Evolutionary conservation across 2,113 vertebrate species (phyloP).

Genomic region (Pheucticus melanocephalus): DNA sequence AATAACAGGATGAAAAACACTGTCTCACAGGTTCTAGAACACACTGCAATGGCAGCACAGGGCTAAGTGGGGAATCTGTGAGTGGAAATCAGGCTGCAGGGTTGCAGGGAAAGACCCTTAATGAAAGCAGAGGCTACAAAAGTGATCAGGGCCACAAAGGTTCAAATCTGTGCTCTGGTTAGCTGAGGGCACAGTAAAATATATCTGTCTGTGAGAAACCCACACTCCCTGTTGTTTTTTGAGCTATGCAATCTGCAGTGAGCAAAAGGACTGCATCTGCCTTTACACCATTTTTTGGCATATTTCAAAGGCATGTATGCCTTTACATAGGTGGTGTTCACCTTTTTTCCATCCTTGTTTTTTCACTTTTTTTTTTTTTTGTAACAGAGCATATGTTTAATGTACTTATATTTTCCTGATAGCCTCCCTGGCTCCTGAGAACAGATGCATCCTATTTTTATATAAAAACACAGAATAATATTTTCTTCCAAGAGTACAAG

Average conservation of each 20-base stretch:
- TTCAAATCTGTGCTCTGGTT: neutral
- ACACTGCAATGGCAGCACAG: fast-evolving
- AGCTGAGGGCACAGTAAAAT: neutral
- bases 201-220: neutral
- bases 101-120: neutral
- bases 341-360: neutral
- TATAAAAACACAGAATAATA: neutral
- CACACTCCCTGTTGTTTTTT: neutral
- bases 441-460: neutral
- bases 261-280: neutral
- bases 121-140: neutral
- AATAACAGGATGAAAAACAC: neutral
- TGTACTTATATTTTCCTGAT: neutral
- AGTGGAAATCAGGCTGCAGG: neutral
- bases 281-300: neutral
- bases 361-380: neutral
- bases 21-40: neutral
- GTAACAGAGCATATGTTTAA: neutral
- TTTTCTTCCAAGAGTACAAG: neutral
- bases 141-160: neutral
- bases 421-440: neutral
- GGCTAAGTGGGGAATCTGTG: neutral
- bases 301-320: neutral
- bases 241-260: neutral
- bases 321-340: neutral